Conservation (phyloP, 1,140 invertebrate genomes). For the Achatina immaculata region DNA sequence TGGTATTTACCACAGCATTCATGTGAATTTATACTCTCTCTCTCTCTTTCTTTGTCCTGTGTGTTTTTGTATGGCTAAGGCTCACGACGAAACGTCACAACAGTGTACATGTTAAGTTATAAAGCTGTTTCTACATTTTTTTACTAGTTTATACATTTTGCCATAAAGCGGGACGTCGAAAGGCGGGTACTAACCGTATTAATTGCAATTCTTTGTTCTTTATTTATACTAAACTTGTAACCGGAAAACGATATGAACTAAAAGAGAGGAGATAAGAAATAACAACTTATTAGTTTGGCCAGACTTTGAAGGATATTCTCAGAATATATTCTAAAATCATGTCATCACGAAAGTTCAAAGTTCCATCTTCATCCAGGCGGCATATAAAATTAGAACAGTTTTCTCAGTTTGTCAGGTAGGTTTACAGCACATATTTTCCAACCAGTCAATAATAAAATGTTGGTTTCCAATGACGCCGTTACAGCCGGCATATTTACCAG, state of each 20-base stretch:
- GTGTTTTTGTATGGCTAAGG: no score
- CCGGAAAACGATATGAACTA: not conserved
- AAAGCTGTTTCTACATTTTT: no score
- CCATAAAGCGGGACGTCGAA: no score
- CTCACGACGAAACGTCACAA: no score
- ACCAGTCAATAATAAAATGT: not conserved
- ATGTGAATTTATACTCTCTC: no score
- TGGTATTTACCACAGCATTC: no score
- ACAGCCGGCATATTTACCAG: not conserved
- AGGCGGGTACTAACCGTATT: no score
- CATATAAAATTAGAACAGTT: constrained; percentile 60
- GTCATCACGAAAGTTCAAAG: constrained; percentile 48
- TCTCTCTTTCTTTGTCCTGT: no score
- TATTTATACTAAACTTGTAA: not conserved
- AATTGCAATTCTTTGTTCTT: no score
- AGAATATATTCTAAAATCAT: constrained; percentile 64
- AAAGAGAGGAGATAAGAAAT: not conserved
- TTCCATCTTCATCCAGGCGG: constrained; percentile 56
- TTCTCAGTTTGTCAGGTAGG: constrained; percentile 59
- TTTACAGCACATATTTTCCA: not conserved
- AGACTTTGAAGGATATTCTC: not conserved
- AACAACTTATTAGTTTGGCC: not conserved
- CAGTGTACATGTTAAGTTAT: no score
- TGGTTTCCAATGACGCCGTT: constrained; percentile 40
- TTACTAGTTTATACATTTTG: no score